phyloP scores from a whole-genome alignment of 1,140 invertebrate genomes.

The Ectropis grisescens region DNA sequence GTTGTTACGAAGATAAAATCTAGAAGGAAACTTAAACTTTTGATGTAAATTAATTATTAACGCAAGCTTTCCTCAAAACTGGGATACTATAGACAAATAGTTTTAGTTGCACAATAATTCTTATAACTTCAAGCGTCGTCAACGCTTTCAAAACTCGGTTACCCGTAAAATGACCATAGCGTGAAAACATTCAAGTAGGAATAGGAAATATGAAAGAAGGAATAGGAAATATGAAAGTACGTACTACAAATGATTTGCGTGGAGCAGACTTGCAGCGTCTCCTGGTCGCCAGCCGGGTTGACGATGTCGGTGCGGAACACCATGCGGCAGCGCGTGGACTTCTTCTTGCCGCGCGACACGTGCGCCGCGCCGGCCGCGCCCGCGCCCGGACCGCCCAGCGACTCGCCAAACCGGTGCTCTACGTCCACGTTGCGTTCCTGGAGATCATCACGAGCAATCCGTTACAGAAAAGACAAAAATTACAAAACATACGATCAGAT shows the following conservation, averaged over 20 bases:
- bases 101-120: too few relatives aligned
- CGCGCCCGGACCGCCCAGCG: conserved; percentile 58
- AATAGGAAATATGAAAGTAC: too few relatives aligned
- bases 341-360: conserved; percentile 88
- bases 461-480: too few relatives aligned
- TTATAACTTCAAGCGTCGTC: too few relatives aligned
- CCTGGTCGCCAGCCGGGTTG: conserved; percentile 79
- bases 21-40: neutral
- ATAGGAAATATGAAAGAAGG: too few relatives aligned
- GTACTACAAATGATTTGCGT: conserved; percentile 96
- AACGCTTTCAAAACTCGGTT: too few relatives aligned
- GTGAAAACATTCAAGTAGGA: too few relatives aligned
- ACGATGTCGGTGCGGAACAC: conserved; percentile 89
- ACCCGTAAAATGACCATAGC: too few relatives aligned
- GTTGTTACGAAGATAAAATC: neutral
- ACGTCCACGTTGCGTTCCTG: conserved; percentile 97
- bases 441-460: too few relatives aligned
- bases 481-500: too few relatives aligned
- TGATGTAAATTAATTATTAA: neutral
- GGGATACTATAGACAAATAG: too few relatives aligned
- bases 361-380: conserved; percentile 72
- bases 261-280: conserved; percentile 93
- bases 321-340: conserved; percentile 95
- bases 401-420: conserved; percentile 89
- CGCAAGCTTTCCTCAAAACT: too few relatives aligned